Conservation (phyloP, 2,888 invertebrate genomes). For the Lochmaea capreae region DNA sequence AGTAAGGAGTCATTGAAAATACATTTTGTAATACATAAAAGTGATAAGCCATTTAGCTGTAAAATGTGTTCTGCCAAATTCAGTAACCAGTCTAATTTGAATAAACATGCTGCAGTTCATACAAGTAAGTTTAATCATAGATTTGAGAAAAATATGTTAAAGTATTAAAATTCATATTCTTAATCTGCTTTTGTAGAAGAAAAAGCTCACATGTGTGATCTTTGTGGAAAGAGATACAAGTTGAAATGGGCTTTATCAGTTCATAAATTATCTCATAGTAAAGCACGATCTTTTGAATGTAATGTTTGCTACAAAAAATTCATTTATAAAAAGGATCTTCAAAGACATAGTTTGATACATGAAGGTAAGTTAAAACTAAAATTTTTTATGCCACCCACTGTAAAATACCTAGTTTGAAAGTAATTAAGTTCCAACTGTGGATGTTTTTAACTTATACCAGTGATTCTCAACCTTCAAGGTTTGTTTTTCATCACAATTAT, state of each 20-base stretch:
- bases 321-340: conserved; percentile 75
- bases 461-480: conserved; percentile 16
- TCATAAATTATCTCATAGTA: conserved; percentile 69
- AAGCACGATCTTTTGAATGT: conserved; percentile 71
- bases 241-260: conserved; percentile 71
- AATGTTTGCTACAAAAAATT: conserved; percentile 76
- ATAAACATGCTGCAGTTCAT: conserved; percentile 75
- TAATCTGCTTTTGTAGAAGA: conserved; percentile 63
- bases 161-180: neutral
- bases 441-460: conserved; percentile 1
- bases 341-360: conserved; percentile 77
- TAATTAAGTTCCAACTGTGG: too few relatives aligned
- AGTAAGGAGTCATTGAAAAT: conserved; percentile 71
- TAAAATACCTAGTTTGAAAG: too few relatives aligned
- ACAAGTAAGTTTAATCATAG: conserved; percentile 61
- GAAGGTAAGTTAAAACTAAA: conserved; percentile 67
- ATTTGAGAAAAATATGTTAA: too few relatives aligned
- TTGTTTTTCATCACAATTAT: neutral
- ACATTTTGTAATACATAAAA: conserved; percentile 73
- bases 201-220: conserved; percentile 69
- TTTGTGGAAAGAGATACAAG: conserved; percentile 73
- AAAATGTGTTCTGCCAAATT: conserved; percentile 71
- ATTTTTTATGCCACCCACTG: too few relatives aligned
- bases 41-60: conserved; percentile 73
- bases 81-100: conserved; percentile 75